These are phyloP conservation scores for Heliconius melpomene DNA, from an alignment of 1,140 invertebrate genomes.

Conservation along the genomic window DNA sequence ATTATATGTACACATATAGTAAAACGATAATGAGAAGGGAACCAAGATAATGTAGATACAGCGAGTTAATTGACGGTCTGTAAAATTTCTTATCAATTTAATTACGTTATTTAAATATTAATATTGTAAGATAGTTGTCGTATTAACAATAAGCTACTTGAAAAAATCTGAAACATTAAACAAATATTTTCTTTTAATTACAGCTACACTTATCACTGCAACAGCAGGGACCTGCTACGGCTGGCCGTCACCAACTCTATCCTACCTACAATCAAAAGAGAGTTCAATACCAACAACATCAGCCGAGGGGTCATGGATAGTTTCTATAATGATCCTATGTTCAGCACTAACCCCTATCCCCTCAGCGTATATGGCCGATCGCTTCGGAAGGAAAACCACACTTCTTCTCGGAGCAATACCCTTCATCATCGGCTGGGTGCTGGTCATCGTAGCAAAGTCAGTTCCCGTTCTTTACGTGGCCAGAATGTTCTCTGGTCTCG, in stretches of 20 bases:
- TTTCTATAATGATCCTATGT: slow-evolving; percentile 81
- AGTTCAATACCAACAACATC: slow-evolving; percentile 79
- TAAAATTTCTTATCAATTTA: background rate
- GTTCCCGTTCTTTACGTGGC: slow-evolving; percentile 80
- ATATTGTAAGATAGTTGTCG: no score
- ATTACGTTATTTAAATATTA: no score
- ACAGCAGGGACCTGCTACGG: slow-evolving; percentile 80
- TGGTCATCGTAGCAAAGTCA: slow-evolving; percentile 82
- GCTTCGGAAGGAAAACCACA: slow-evolving; percentile 85
- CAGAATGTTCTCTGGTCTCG: slow-evolving; percentile 83
- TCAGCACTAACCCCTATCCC: slow-evolving; percentile 76
- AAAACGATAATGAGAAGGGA: background rate
- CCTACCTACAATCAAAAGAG: slow-evolving; percentile 69
- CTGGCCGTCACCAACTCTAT: slow-evolving; percentile 84
- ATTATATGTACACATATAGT: background rate
- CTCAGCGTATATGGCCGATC: slow-evolving; percentile 76
- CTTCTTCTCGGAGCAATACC: slow-evolving; percentile 84
- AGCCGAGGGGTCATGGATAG: slow-evolving; percentile 84
- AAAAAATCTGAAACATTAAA: background rate
- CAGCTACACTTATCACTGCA: slow-evolving; percentile 80
- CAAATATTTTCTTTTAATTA: slow-evolving; percentile 41
- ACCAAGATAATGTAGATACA: background rate
- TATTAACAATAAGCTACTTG: background rate
- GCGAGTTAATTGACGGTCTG: background rate
- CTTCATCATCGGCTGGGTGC: slow-evolving; percentile 85